Percentiles rank a stretch among this genome's conserved stretches.
These are phyloP conservation scores for Brenthis daphne DNA, from an alignment of 2,888 invertebrate genomes.

Conservation along the genomic window DNA sequence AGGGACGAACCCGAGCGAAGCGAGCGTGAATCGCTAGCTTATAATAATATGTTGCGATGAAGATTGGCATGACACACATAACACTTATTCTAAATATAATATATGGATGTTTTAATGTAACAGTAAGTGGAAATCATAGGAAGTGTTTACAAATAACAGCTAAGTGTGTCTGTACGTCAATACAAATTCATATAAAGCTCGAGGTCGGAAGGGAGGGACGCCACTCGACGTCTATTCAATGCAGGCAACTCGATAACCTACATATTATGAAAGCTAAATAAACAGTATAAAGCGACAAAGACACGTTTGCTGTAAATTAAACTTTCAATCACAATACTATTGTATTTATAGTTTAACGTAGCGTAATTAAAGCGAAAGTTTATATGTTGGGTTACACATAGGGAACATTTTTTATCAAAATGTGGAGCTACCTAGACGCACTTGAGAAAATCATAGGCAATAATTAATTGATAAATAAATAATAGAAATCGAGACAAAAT, in stretches of 20 bases:
- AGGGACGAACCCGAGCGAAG: no score
- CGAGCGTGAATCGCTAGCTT: no score
- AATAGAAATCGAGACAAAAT: no score
- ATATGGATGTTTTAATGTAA: neutral
- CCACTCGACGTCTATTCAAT: conserved; percentile 52
- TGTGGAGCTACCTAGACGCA: no score
- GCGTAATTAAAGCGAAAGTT: no score
- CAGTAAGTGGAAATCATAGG: neutral
- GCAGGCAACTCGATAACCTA: conserved; percentile 59
- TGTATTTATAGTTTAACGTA: no score
- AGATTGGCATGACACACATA: no score
- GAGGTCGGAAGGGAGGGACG: conserved; percentile 53
- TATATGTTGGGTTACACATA: neutral
- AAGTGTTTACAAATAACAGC: conserved; percentile 7
- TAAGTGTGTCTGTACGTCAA: conserved; percentile 16
- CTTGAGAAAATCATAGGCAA: no score
- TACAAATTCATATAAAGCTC: conserved; percentile 22
- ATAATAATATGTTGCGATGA: no score
- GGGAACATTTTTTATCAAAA: no score
- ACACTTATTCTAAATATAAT: neutral
- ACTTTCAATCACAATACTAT: no score
- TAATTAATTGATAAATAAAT: no score
- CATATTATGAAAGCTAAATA: conserved; percentile 43
- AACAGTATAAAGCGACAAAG: conserved; percentile 20
- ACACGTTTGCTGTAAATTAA: neutral